Conservation (phyloP, 2,113 vertebrate genomes). For the Lipotes vexillifer region DNA sequence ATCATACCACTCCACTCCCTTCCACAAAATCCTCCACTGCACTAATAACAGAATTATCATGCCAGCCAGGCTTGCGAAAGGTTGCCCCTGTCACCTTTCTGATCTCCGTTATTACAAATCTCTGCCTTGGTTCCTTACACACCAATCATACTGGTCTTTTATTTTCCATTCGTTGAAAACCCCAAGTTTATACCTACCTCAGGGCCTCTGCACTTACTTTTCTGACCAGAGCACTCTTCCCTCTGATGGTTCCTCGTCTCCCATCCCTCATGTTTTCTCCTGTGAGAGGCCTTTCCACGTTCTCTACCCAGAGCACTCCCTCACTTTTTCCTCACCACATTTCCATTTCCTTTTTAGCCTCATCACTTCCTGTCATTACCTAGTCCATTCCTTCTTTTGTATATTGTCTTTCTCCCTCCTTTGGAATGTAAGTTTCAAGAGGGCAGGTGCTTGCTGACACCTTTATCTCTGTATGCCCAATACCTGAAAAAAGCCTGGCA, state of each 20-base stretch:
- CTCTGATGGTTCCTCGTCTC: neutral
- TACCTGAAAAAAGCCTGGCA: neutral
- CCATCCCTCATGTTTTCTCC: neutral
- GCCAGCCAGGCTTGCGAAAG: neutral
- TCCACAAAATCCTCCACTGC: neutral
- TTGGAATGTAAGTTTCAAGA: neutral
- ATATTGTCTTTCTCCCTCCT: neutral
- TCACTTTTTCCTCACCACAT: neutral
- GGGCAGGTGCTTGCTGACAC: neutral
- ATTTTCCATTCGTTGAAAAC: neutral
- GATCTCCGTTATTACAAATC: neutral
- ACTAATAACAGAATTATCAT: neutral
- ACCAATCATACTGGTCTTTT: neutral
- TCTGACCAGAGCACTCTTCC: neutral
- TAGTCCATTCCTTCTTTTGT: neutral
- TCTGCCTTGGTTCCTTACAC: neutral
- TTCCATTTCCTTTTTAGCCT: neutral
- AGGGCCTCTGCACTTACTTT: neutral
- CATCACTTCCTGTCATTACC: neutral
- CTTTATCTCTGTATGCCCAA: too few relatives aligned
- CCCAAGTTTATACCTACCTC: neutral
- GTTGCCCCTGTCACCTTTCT: neutral
- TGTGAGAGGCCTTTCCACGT: neutral
- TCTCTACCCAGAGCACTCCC: neutral
- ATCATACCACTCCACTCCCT: neutral